Conservation (phyloP, 2,888 invertebrate genomes). For the Drosophila diplacantha region DNA sequence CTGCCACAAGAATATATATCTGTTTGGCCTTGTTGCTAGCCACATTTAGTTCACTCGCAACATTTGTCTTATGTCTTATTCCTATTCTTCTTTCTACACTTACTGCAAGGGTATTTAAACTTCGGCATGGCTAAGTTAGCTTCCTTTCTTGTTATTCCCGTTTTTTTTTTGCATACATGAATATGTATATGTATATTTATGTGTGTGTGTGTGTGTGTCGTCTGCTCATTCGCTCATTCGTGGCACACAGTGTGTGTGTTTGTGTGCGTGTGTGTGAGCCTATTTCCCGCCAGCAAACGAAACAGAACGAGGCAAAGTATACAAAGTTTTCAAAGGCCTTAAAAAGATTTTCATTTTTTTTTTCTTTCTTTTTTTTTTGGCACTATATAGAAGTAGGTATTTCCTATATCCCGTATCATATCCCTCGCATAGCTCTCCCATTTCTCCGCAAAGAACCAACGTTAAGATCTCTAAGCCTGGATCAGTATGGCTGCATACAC, state of each 20-base stretch:
- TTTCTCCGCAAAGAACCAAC: too few relatives aligned
- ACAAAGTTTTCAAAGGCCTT: conserved; percentile 1
- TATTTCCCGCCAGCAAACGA: conserved; percentile 5
- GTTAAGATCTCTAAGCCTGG: too few relatives aligned
- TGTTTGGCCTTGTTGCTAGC: too few relatives aligned
- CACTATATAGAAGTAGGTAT: background rate
- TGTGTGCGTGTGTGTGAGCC: conserved; percentile 19
- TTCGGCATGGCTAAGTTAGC: too few relatives aligned
- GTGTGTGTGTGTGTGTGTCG: conserved; percentile 39
- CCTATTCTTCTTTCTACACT: too few relatives aligned
- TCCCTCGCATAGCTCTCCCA: background rate
- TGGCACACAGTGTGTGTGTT: background rate
- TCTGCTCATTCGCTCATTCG: conserved; percentile 31
- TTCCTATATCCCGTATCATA: background rate
- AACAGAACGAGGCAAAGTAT: background rate
- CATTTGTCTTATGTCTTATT: too few relatives aligned
- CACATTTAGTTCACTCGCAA: too few relatives aligned
- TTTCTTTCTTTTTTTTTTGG: background rate
- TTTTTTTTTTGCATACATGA: conserved; percentile 28
- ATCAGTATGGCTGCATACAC: too few relatives aligned
- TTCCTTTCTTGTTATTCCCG: too few relatives aligned
- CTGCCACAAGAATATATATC: too few relatives aligned
- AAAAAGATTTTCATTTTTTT: background rate
- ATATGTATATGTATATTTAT: conserved; percentile 25
- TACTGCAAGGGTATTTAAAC: too few relatives aligned